A percentile compares a stretch with the other conserved stretches of the same genome.
Conservation (phyloP, 1,140 invertebrate species). For the Ceratosolen fusciceps region DNA sequence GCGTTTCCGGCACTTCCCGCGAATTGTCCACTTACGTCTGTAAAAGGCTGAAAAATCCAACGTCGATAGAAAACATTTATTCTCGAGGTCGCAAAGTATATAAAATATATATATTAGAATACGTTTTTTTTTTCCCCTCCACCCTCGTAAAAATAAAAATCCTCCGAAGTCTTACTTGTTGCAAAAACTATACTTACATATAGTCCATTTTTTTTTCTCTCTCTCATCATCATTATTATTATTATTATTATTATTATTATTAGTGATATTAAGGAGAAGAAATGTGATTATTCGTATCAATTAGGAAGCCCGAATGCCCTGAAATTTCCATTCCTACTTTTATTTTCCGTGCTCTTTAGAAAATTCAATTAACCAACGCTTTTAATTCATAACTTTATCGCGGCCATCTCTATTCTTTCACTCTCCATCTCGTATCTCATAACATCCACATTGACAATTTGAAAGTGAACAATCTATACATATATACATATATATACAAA, state of each 20-base stretch:
- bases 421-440: neutral
- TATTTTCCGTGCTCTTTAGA: constrained; percentile 14
- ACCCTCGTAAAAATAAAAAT: no score
- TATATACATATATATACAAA: neutral
- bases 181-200: no score
- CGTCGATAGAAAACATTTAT: constrained; percentile 20
- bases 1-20: constrained; percentile 26
- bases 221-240: no score
- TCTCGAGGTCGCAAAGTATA: neutral
- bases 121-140: constrained; percentile 10
- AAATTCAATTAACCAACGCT: constrained; percentile 30
- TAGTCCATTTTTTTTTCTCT: no score
- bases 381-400: constrained; percentile 37
- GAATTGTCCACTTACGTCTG: constrained; percentile 18
- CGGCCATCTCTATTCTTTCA: neutral
- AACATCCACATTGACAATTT: no score
- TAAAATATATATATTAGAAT: neutral
- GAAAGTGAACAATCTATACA: neutral
- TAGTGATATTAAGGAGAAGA: constrained; percentile 17
- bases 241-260: no score
- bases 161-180: no score
- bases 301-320: constrained; percentile 62
- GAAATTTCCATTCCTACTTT: constrained; percentile 49
- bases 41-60: constrained; percentile 7
- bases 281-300: constrained; percentile 65